Conservation (phyloP, 2,888 invertebrate species). For the Chrysopilus asiliformis region DNA sequence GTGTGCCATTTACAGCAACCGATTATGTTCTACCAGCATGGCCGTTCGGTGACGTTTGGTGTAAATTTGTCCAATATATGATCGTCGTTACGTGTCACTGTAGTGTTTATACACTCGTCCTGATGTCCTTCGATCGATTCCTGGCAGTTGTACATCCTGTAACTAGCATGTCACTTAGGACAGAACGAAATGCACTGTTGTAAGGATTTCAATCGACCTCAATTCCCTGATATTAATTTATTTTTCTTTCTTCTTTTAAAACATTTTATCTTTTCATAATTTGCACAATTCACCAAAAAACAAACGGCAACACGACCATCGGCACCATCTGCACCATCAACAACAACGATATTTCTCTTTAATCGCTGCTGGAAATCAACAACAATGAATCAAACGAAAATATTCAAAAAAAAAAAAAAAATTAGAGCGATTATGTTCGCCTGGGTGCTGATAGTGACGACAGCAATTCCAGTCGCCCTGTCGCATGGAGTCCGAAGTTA, state of each 20-base stretch:
- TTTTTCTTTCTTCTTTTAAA: slow-evolving; percentile 6
- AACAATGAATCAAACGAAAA: too few species aligned
- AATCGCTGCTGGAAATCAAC: too few species aligned
- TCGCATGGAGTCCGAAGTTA: slow-evolving; percentile 63
- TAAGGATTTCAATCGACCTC: slow-evolving; percentile 22
- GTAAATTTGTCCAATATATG: slow-evolving; percentile 73
- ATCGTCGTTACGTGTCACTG: slow-evolving; percentile 87
- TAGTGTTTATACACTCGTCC: slow-evolving; percentile 82
- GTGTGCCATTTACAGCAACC: slow-evolving; percentile 87
- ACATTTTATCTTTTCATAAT: too few species aligned
- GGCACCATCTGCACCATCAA: too few species aligned
- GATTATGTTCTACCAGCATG: slow-evolving; percentile 78
- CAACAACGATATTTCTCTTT: too few species aligned
- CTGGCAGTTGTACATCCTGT: slow-evolving; percentile 90
- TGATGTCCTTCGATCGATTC: slow-evolving; percentile 86
- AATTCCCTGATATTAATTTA: neutral
- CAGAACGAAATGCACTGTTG: slow-evolving; percentile 62
- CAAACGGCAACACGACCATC: too few species aligned
- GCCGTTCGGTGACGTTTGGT: slow-evolving; percentile 85
- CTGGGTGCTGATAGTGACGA: slow-evolving; percentile 68
- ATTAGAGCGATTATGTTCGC: slow-evolving; percentile 59
- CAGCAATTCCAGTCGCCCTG: slow-evolving; percentile 63
- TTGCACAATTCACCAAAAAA: too few species aligned
- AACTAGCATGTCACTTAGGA: slow-evolving; percentile 71
- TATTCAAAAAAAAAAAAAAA: neutral